A percentile compares a stretch with the other conserved stretches of the same genome.
Conservation (phyloP, 2,888 invertebrate species). For the Lamellibrachia satsuma region DNA sequence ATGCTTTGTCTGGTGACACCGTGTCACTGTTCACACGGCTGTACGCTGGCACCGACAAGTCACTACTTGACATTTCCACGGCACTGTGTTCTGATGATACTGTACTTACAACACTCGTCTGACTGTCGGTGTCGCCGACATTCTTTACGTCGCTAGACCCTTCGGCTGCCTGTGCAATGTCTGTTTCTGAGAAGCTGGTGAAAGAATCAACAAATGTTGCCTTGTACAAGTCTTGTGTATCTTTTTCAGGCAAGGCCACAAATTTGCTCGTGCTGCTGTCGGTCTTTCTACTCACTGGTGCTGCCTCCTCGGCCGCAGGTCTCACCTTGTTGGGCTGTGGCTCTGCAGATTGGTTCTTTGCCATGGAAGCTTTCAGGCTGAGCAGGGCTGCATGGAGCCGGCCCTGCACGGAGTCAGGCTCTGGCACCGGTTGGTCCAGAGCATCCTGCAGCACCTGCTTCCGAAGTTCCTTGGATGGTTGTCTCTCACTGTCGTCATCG, state of each 20-base stretch:
- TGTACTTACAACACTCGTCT: not conserved
- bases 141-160: not conserved
- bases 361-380: not conserved
- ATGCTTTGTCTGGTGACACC: not conserved
- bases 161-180: not conserved
- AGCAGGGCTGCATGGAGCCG: not conserved
- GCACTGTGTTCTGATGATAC: not conserved
- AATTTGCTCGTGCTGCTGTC: not conserved
- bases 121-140: not conserved
- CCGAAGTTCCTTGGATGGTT: not conserved
- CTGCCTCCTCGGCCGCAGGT: not conserved
- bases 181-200: conserved; percentile 12
- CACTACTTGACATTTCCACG: not conserved
- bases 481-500: not conserved
- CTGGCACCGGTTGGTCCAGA: not conserved
- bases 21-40: not conserved
- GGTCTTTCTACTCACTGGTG: not conserved
- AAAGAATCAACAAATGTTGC: not conserved
- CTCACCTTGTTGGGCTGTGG: not conserved
- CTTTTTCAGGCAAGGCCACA: not conserved
- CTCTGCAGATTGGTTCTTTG: not conserved
- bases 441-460: not conserved
- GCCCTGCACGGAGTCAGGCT: not conserved
- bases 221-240: not conserved
- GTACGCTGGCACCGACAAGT: not conserved